phyloP scores from a whole-genome alignment of 2,888 invertebrate genomes.

The Frankliniella fusca region DNA sequence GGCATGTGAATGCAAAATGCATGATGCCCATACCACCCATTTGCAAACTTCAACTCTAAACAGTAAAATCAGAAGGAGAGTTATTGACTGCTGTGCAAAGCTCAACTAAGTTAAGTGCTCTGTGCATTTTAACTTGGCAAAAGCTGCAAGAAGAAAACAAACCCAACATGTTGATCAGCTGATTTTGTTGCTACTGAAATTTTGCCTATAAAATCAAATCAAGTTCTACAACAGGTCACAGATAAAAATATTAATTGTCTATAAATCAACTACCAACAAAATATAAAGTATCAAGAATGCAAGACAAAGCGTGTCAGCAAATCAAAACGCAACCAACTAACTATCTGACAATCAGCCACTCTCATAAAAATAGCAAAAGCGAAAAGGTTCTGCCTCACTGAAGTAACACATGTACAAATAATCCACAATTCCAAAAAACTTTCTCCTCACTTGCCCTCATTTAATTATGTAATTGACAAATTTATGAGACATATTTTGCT shows the following conservation, averaged over 20 bases:
- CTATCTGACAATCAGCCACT: too few relatives aligned
- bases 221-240: neutral
- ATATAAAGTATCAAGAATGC: neutral
- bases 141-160: neutral
- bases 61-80: neutral
- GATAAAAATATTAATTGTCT: neutral
- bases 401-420: too few relatives aligned
- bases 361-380: too few relatives aligned
- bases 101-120: neutral
- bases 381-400: too few relatives aligned
- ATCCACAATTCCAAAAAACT: neutral
- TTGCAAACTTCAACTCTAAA: neutral
- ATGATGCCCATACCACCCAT: slow-evolving; percentile 14
- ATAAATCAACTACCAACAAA: neutral
- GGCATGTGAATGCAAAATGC: neutral
- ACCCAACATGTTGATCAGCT: neutral
- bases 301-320: too few relatives aligned
- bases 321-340: too few relatives aligned
- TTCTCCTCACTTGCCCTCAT: neutral
- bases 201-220: neutral
- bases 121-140: neutral
- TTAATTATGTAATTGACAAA: too few relatives aligned
- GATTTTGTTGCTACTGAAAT: neutral
- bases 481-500: too few relatives aligned
- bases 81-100: slow-evolving; percentile 8